phyloP scores from a whole-genome alignment of 1,140 invertebrate species.

The Magallana ariakensis region DNA sequence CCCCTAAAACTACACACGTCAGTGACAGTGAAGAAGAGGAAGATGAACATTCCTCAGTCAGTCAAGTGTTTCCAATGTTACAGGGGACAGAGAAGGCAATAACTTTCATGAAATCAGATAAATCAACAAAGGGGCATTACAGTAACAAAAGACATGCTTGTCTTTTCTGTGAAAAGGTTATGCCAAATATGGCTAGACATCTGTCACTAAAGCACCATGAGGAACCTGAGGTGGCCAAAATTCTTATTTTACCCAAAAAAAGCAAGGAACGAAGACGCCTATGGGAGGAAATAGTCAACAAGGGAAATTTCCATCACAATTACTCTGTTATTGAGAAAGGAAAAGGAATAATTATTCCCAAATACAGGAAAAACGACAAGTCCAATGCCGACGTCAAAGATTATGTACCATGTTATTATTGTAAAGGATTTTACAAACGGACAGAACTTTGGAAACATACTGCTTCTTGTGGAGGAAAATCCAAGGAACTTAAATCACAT shows the following conservation, averaged over 20 bases:
- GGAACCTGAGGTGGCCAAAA: constrained; percentile 25
- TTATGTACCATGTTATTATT: constrained; percentile 38
- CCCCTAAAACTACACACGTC: not conserved
- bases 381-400: not conserved
- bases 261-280: constrained; percentile 8
- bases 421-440: not conserved
- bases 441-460: constrained; percentile 39
- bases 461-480: not conserved
- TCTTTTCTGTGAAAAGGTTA: constrained; percentile 31
- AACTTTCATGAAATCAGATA: not conserved
- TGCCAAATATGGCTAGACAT: constrained; percentile 30
- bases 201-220: not conserved
- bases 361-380: constrained; percentile 10
- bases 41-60: not conserved
- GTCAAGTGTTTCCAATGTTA: not conserved
- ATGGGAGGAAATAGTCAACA: constrained; percentile 37
- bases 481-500: not conserved
- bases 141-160: constrained; percentile 26
- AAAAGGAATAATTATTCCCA: constrained; percentile 33
- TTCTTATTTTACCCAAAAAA: constrained; percentile 19
- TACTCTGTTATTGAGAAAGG: constrained; percentile 32
- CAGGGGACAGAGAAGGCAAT: not conserved
- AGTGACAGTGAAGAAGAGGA: not conserved
- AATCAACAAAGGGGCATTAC: not conserved
- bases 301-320: constrained; percentile 47